A percentile compares a stretch with the other conserved stretches of the same genome.
Evolutionary conservation across 2,113 vertebrate species (phyloP).

Genomic region (Cynocephalus volans): DNA sequence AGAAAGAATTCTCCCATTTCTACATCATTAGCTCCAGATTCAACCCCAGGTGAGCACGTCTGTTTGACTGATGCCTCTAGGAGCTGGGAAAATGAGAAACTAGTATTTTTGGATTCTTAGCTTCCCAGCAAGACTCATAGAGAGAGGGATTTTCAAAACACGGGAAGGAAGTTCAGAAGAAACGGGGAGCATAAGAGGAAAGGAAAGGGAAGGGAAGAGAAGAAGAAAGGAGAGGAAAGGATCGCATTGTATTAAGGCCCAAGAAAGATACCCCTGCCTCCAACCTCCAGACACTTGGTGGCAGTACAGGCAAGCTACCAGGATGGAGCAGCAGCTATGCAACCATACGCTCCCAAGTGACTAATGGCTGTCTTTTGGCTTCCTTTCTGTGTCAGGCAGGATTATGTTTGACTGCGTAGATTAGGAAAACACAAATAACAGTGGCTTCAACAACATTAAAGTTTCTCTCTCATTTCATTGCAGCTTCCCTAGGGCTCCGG

Average conservation of each 20-base stretch:
- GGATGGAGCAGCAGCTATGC: neutral
- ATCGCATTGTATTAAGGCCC: neutral
- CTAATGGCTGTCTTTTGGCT: neutral
- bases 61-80: neutral
- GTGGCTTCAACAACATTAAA: neutral
- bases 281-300: neutral
- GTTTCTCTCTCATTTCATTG: neutral
- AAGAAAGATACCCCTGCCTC: neutral
- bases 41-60: neutral
- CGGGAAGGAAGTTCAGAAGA: neutral
- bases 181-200: neutral
- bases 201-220: fast-evolving
- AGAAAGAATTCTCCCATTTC: neutral
- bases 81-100: neutral
- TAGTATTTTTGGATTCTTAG: neutral
- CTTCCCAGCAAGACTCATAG: neutral
- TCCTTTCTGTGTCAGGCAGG: neutral
- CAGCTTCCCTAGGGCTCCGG: neutral
- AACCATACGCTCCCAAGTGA: fast-evolving
- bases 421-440: neutral
- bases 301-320: neutral
- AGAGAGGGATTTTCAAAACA: neutral
- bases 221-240: neutral
- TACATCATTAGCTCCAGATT: neutral
- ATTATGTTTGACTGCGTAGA: neutral